Percentiles rank a stretch among this genome's conserved stretches.
Conservation (phyloP, 2,113 vertebrate species). For the Callionymus lyra region DNA sequence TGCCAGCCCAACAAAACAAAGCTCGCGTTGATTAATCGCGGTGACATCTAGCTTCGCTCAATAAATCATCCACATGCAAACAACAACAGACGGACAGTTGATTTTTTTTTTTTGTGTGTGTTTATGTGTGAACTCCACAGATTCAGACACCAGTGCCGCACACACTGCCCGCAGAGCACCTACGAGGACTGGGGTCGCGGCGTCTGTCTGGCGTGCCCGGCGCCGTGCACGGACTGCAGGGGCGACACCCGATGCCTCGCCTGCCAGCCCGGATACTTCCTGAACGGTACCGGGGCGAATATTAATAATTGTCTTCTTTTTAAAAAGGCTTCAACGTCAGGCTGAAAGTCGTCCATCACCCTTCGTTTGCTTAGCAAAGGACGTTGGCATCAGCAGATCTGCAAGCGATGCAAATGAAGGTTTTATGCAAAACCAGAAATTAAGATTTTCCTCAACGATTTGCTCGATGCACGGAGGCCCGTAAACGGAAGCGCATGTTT, state of each 20-base stretch:
- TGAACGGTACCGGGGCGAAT: conserved; percentile 46
- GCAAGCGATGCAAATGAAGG: conserved; percentile 34
- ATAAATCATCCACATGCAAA: too few relatives aligned
- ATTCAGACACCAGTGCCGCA: conserved; percentile 68
- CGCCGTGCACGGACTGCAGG: conserved; percentile 66
- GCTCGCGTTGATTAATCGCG: too few relatives aligned
- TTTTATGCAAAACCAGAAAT: conserved; percentile 34
- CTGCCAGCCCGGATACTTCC: conserved; percentile 65
- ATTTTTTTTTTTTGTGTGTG: too few relatives aligned
- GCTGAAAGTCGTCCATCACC: conserved; percentile 8
- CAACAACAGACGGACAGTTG: too few relatives aligned
- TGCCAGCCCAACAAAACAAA: too few relatives aligned
- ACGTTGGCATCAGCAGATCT: conserved; percentile 28
- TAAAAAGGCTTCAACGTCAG: not conserved
- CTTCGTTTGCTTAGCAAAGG: conserved; percentile 61
- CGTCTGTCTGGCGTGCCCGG: conserved; percentile 57
- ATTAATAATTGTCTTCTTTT: not conserved
- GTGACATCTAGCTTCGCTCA: too few relatives aligned
- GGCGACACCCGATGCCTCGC: conserved; percentile 57
- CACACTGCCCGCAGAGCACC: conserved; percentile 65
- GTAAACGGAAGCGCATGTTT: conserved; percentile 1
- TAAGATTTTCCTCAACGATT: not conserved
- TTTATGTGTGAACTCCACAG: conserved; percentile 30
- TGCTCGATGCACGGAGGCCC: not conserved
- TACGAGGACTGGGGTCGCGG: conserved; percentile 55